A percentile compares a stretch with the other conserved stretches of the same genome.
Conservation (phyloP, 2,113 vertebrate species). For the Tapirus terrestris region DNA sequence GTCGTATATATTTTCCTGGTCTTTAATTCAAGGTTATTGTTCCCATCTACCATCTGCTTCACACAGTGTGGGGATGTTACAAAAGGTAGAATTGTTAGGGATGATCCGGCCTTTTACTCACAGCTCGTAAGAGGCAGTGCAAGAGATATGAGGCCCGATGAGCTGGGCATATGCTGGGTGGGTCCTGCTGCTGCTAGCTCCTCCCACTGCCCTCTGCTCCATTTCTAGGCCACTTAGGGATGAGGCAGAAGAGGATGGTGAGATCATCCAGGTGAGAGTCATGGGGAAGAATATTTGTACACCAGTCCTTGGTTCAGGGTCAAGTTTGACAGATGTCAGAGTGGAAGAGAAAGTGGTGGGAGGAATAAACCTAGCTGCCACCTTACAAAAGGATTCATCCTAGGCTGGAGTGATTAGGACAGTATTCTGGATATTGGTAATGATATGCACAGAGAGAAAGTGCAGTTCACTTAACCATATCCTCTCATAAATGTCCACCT, state of each 20-base stretch:
- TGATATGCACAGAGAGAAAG: not conserved
- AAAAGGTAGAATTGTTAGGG: not conserved
- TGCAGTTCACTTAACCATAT: not conserved
- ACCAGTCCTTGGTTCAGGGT: not conserved
- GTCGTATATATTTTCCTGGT: not conserved
- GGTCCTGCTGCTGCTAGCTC: not conserved
- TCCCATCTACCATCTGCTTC: not conserved
- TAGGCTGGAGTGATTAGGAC: not conserved
- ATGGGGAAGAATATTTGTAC: not conserved
- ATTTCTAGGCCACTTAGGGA: not conserved
- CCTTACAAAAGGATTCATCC: not conserved
- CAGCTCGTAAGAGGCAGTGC: not conserved
- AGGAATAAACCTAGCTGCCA: not conserved
- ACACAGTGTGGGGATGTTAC: not conserved
- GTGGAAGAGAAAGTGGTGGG: not conserved
- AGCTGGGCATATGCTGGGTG: fast-evolving
- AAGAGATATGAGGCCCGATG: not conserved
- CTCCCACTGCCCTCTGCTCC: not conserved
- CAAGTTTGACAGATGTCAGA: not conserved
- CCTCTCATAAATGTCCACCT: not conserved
- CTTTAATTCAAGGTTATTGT: not conserved
- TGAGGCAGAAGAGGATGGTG: not conserved
- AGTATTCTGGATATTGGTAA: not conserved
- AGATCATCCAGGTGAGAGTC: not conserved
- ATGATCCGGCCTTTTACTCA: not conserved